phyloP scores from a whole-genome alignment of 2,797 vertebrate species.

The Sparus aurata region DNA sequence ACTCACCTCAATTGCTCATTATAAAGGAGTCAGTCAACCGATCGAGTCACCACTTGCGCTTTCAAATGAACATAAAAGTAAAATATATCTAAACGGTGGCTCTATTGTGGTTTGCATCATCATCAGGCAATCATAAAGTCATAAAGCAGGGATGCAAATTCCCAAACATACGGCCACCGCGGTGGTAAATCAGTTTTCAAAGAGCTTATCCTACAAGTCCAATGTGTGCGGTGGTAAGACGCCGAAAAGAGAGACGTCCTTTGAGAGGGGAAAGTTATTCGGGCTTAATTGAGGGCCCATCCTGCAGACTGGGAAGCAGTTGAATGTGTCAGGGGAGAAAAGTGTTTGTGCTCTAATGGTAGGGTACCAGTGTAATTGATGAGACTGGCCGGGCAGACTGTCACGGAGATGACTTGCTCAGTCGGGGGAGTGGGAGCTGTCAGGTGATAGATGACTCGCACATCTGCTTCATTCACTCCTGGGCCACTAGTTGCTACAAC shows the following conservation, averaged over 20 bases:
- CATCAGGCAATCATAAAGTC: constrained; percentile 22
- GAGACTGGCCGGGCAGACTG: constrained; percentile 81
- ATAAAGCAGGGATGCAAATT: constrained; percentile 49
- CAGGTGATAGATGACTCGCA: constrained; percentile 89
- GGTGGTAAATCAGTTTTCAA: constrained; percentile 61
- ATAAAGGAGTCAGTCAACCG: constrained; percentile 27
- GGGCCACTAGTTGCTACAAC: constrained; percentile 92
- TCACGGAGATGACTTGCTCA: constrained; percentile 92
- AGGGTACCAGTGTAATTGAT: constrained; percentile 83
- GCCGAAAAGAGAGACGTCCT: constrained; percentile 70
- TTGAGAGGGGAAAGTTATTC: constrained; percentile 80
- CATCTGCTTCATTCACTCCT: constrained; percentile 92
- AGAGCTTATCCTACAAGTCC: constrained; percentile 46
- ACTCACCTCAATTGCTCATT: constrained; percentile 49
- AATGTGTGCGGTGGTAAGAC: constrained; percentile 51
- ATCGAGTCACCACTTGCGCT: constrained; percentile 29
- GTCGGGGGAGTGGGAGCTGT: constrained; percentile 87
- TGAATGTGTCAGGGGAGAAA: constrained; percentile 76
- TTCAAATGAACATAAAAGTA: constrained; percentile 35
- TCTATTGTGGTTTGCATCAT: constrained; percentile 19
- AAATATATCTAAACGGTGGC: constrained; percentile 35
- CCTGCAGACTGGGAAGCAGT: constrained; percentile 77
- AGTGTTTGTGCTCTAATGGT: constrained; percentile 79
- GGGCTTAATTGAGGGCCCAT: constrained; percentile 83
- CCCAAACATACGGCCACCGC: constrained; percentile 30